phyloP scores from a whole-genome alignment of 64 coral and sea anemone genomes.

The Cladopsammia gracilis region DNA sequence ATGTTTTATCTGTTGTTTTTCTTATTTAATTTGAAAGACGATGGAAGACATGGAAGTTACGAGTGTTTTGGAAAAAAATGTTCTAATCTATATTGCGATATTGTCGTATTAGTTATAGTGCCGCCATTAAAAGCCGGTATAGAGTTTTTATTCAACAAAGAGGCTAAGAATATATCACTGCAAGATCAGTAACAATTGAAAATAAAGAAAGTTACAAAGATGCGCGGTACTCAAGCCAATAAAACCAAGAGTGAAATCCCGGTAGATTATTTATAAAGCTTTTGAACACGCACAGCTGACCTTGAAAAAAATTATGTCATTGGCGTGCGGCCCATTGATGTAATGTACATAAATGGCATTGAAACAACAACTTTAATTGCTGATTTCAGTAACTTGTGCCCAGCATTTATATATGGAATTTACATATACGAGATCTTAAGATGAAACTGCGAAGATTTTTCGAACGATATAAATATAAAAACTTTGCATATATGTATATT shows the following conservation, averaged over 20 bases:
- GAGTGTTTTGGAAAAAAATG: neutral
- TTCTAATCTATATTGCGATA: neutral
- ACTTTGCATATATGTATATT: neutral
- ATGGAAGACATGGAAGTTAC: neutral
- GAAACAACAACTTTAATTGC: neutral
- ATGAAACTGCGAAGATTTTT: neutral
- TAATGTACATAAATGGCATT: neutral
- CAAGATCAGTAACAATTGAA: slow-evolving; percentile 14
- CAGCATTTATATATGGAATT: neutral
- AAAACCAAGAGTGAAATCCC: neutral
- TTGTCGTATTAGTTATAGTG: neutral
- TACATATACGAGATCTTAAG: neutral
- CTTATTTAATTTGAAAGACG: neutral
- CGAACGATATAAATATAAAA: neutral
- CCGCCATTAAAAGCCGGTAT: neutral
- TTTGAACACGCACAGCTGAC: neutral
- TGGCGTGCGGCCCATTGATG: neutral
- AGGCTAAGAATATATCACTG: slow-evolving; percentile 20
- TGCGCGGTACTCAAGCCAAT: neutral
- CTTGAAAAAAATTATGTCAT: neutral
- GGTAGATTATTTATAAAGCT: neutral
- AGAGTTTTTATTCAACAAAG: neutral
- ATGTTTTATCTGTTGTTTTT: neutral
- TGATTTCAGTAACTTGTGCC: neutral
- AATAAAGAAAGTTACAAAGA: slow-evolving; percentile 10